Evolutionary conservation across 1,140 invertebrate species (phyloP), one percentile per base, ranked within the genome.

Genomic region (Euschistus heros): DNA sequence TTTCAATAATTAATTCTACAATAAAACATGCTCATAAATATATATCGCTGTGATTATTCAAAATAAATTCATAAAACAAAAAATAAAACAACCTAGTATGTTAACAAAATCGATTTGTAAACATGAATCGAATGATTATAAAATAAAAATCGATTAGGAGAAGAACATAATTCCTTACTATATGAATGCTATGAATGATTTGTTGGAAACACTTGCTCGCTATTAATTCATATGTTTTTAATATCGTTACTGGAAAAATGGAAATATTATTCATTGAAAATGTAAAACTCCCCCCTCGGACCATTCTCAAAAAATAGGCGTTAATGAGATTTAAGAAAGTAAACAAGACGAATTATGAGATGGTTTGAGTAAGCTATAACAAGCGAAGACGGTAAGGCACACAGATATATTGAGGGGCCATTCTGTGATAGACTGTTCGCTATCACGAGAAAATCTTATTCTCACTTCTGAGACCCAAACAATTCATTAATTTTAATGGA

Each of bases 401-500:
- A 8, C 1, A 18, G 6, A 50, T 50, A 22, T 20, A 50, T 20
- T 50, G 47, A 10, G 10, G 2, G 10, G 2, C 14, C 15, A 4
- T 6, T 20, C 5, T 5, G 22, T 50, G 47, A 50, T 50, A 50
- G 47, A 50, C 47, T 18, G 47, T 50, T 18, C 3, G 1, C n/a
- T 50, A 50, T 50, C 47, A 50, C 47, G 47, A 50, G 47, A 50
- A 50, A 50, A 50, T 50, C 10, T 14, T 13, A 18, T 5, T 14
- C 47, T 50, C 14, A 8, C 7, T 14, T 50, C 47, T 6, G 4
- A 18, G 22, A 14, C 47, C 8, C n/a, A 5, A 50, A 50, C 22
- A 50, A 50, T 50, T 50, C 47, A 50, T 50, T 50, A 18, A 50
- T 50, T 50, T 50, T 50, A 50, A 50, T 50, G n/a, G 22, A 50